A percentile compares a stretch with the other conserved stretches of the same genome.
Conservation (phyloP, 2,797 vertebrate genomes). For the Alcedo quadribrachys region DNA sequence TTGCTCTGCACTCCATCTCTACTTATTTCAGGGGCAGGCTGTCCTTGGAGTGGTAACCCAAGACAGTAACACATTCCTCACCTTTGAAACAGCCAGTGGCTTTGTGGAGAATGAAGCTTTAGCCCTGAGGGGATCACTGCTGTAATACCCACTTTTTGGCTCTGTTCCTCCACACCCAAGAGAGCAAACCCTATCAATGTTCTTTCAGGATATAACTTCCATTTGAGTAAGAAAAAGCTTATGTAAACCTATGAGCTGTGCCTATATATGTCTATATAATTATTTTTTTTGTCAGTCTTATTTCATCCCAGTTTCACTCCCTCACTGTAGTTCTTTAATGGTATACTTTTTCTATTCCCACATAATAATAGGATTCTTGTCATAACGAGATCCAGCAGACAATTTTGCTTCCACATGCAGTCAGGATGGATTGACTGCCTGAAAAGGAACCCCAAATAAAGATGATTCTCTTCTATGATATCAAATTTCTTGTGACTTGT, state of each 20-base stretch:
- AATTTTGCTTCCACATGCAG: background rate
- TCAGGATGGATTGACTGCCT: background rate
- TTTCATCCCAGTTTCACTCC: background rate
- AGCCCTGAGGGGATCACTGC: background rate
- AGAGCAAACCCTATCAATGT: background rate
- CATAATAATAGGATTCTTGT: background rate
- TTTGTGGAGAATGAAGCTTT: background rate
- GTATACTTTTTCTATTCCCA: background rate
- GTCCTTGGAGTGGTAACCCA: conserved; percentile 28
- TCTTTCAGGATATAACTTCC: background rate
- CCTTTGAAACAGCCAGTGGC: background rate
- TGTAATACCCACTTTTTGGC: background rate
- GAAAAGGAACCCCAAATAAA: background rate
- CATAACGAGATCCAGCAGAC: background rate
- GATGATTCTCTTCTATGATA: background rate
- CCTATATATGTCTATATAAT: background rate
- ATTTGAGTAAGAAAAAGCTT: background rate
- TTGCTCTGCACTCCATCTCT: background rate
- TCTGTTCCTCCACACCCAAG: background rate
- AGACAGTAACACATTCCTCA: conserved; percentile 26
- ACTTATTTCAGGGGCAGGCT: background rate
- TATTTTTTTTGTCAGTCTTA: background rate
- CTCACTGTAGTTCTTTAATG: background rate
- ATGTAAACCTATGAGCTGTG: background rate
- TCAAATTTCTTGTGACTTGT: background rate